Evolutionary conservation across 2,888 invertebrate genomes (phyloP).

Genomic region (Acleris emargana): DNA sequence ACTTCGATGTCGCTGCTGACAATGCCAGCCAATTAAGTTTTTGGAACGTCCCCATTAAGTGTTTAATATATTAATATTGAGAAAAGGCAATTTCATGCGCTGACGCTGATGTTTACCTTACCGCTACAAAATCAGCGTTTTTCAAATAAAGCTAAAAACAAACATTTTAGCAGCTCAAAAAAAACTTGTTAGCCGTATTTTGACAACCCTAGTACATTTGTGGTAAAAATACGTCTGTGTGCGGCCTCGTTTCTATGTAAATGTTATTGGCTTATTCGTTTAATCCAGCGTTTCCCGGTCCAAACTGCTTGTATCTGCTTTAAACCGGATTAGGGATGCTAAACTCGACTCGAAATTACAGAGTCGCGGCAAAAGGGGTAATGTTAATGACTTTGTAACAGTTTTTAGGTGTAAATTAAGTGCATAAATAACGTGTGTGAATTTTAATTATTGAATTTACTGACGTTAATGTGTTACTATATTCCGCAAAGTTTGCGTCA

Average conservation of each 20-base stretch:
- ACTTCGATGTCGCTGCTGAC: too few species aligned
- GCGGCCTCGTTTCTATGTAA: constrained; percentile 76
- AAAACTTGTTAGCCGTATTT: not conserved
- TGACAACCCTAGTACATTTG: constrained; percentile 28
- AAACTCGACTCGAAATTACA: constrained; percentile 48
- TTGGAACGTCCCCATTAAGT: too few species aligned
- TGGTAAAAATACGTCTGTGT: constrained; percentile 66
- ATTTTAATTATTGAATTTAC: not conserved
- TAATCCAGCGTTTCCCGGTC: constrained; percentile 73
- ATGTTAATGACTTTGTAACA: constrained; percentile 31
- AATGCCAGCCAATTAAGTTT: too few species aligned
- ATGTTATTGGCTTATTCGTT: constrained; percentile 76
- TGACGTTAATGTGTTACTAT: not conserved
- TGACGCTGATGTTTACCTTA: too few species aligned
- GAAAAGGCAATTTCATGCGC: too few species aligned
- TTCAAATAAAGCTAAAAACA: too few species aligned
- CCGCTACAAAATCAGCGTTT: too few species aligned
- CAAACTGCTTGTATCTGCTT: constrained; percentile 72
- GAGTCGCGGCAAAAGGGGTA: constrained; percentile 34
- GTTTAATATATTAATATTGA: too few species aligned
- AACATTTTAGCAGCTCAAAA: too few species aligned
- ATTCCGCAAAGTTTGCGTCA: too few species aligned
- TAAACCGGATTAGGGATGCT: constrained; percentile 74
- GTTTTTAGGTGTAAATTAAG: constrained; percentile 40
- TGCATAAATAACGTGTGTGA: constrained; percentile 19